Conservation (phyloP, 2,113 vertebrate genomes). For the Ptilonorhynchus violaceus region DNA sequence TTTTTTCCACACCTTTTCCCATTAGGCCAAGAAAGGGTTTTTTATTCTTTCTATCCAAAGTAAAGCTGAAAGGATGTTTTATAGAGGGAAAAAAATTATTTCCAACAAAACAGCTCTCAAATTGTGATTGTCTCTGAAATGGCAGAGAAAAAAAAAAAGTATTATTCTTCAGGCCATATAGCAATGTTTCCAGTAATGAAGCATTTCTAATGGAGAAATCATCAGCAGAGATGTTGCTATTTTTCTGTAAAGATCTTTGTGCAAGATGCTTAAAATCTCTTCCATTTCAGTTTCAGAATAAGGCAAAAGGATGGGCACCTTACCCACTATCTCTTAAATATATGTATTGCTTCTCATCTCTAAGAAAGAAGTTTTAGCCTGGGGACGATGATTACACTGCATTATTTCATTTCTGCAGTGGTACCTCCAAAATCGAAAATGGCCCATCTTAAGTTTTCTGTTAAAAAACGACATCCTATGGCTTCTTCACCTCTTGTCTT, state of each 20-base stretch:
- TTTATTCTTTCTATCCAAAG: not conserved
- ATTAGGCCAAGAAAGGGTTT: not conserved
- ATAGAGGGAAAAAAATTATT: not conserved
- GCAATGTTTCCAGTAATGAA: constrained; percentile 40
- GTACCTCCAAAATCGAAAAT: constrained; percentile 13
- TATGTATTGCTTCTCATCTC: constrained; percentile 5
- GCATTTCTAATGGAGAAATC: constrained; percentile 44
- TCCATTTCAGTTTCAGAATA: constrained; percentile 30
- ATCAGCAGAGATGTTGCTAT: constrained; percentile 12
- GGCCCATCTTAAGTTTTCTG: not conserved
- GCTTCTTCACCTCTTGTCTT: not conserved
- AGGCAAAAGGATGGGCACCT: not conserved
- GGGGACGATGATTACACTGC: not conserved
- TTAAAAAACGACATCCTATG: not conserved
- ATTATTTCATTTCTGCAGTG: constrained; percentile 17
- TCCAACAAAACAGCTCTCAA: not conserved
- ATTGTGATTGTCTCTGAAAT: not conserved
- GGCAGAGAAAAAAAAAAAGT: not conserved
- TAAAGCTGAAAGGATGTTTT: not conserved
- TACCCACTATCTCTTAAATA: not conserved
- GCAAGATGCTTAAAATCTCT: constrained; percentile 27
- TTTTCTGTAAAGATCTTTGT: constrained; percentile 18
- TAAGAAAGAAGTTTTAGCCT: constrained; percentile 1
- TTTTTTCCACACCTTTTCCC: not conserved
- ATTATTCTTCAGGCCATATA: constrained; percentile 32